A percentile compares a stretch with the other conserved stretches of the same genome.
Evolutionary conservation across 2,888 invertebrate genomes (phyloP).

Genomic region (Cyclophora albipunctata): DNA sequence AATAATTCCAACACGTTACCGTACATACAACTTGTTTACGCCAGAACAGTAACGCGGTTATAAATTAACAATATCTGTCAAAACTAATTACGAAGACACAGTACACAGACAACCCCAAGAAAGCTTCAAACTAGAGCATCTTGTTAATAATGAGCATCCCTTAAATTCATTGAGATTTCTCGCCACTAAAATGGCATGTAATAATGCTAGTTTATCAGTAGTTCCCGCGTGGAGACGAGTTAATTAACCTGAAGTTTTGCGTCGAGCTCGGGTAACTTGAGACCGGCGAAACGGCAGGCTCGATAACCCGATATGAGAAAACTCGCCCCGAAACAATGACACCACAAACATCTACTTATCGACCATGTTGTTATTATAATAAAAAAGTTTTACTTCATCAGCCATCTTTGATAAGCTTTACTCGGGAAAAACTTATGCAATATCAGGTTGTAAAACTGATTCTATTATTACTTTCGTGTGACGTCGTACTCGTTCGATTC

Average conservation of each 20-base stretch:
- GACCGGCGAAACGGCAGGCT: slow-evolving; percentile 14
- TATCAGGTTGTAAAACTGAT: no score
- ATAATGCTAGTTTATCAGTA: slow-evolving; percentile 48
- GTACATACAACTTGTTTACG: no score
- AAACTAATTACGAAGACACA: neutral
- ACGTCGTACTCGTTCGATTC: no score
- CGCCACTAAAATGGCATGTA: slow-evolving; percentile 30
- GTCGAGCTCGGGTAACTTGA: slow-evolving; percentile 34
- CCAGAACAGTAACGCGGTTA: no score
- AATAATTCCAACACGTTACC: no score
- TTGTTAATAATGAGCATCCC: slow-evolving; percentile 11
- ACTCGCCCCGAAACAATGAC: slow-evolving; percentile 43
- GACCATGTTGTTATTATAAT: slow-evolving; percentile 47
- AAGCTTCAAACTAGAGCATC: neutral
- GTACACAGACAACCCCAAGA: neutral
- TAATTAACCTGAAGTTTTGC: slow-evolving; percentile 61
- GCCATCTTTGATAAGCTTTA: slow-evolving; percentile 16
- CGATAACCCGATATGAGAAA: slow-evolving; percentile 49
- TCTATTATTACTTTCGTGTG: no score
- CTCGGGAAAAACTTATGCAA: no score
- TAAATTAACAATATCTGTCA: no score
- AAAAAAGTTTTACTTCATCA: slow-evolving; percentile 38
- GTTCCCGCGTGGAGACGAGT: slow-evolving; percentile 38
- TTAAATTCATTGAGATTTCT: slow-evolving; percentile 16
- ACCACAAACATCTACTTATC: slow-evolving; percentile 39